Percentiles rank a stretch among this genome's conserved stretches.
Evolutionary conservation across 2,797 vertebrate species (phyloP).

Genomic region (Poliocrania exsul): DNA sequence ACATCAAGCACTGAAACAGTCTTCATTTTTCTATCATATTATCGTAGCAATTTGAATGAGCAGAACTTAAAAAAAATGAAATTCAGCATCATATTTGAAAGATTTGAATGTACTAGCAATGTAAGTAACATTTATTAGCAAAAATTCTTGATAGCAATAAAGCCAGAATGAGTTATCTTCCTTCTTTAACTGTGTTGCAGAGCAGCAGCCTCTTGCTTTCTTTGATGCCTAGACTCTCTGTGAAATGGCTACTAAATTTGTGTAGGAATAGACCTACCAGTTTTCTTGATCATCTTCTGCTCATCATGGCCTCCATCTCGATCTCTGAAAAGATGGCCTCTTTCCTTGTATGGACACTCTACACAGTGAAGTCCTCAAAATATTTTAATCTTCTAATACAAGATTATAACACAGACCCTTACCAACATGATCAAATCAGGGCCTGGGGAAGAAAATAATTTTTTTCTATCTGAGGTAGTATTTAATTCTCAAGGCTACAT

Average conservation of each 20-base stretch:
- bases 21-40: slow-evolving; percentile 11
- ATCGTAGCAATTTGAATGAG: neutral
- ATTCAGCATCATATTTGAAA: neutral
- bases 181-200: neutral
- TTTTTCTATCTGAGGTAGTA: neutral
- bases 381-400: neutral
- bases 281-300: neutral
- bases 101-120: slow-evolving; percentile 7
- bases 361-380: neutral
- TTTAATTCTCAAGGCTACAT: neutral
- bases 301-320: neutral
- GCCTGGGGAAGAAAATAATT: neutral
- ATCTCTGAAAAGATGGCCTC: neutral
- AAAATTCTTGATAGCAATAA: neutral
- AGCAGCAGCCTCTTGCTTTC: neutral
- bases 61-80: neutral
- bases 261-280: neutral
- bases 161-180: neutral
- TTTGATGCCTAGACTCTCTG: neutral
- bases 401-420: neutral
- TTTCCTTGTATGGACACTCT: neutral
- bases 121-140: slow-evolving; percentile 24
- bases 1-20: neutral
- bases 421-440: neutral
- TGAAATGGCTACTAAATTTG: neutral